Evolutionary conservation across 2,888 invertebrate genomes (phyloP), one percentile per base, ranked within the genome.

Genomic region (Plagiodera versicolora): DNA sequence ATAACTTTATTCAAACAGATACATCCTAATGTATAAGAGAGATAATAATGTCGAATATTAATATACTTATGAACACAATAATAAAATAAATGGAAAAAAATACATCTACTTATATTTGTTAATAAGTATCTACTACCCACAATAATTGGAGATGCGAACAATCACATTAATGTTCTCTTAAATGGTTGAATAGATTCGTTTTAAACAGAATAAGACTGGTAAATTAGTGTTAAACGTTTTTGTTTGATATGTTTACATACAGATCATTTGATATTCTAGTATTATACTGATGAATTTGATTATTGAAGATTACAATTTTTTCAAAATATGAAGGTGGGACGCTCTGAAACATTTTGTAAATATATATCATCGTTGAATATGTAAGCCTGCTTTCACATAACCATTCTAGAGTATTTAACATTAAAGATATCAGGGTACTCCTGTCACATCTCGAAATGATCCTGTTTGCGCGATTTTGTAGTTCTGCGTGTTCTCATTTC

Each of bases 341-440:
- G n/a, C n/a, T n/a, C n/a, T n/a, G n/a, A n/a, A 55, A 44, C 24
- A 45, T 46, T 47, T 46, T 5, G 14, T 19, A 56, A 56, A 56
- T 56, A 19, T 49, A 56, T 20, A 19, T 35, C 35, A 35, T 50
- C 35, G 44, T 50, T 44, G 49, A 39, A 56, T 50, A 56, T 50
- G 39, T 50, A 11, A 49, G 50, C 24, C 56, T 56, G 39, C 17
- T 44, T 39, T 50, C 44, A 39, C 49, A 44, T 50, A 56, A 49
- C 56, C 49, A 56, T 39, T 56, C 50, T 44, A 56, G 56, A n/a
- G n/a, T 56, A 56, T 56, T 48, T 48, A 48, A 20, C 48, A 48
- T 48, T 20, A 19, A 48, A 48, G 48, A 48, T 48, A 20, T 48
- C 19, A 20, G 20, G 20, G 19, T 48, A 48, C 48, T 20, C 48